Conservation (phyloP, 2,888 invertebrate genomes). For the Folsomia manolachei region DNA sequence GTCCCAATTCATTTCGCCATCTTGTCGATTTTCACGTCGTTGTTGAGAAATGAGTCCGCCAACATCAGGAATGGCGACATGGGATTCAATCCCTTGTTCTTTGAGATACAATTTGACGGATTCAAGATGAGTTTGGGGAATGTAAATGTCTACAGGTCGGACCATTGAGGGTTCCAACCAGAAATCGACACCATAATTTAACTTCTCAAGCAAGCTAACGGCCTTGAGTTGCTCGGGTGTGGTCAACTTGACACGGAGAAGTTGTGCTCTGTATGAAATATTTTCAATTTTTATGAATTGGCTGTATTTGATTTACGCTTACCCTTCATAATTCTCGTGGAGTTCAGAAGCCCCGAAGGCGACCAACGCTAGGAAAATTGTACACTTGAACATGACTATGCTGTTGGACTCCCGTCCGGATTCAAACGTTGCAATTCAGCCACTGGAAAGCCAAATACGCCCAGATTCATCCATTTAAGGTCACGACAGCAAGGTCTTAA, state of each 20-base stretch:
- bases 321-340: not conserved
- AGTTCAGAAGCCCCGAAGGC: not conserved
- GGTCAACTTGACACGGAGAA: constrained; percentile 56
- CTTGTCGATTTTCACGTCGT: constrained; percentile 16
- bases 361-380: not conserved
- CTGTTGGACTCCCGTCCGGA: not conserved
- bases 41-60: constrained; percentile 28
- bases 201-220: constrained; percentile 55
- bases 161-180: constrained; percentile 61
- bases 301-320: not conserved
- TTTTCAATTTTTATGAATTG: too few species aligned
- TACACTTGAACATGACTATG: not conserved
- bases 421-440: not conserved
- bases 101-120: constrained; percentile 25
- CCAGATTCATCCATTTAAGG: not conserved
- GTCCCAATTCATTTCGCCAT: constrained; percentile 37
- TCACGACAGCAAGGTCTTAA: not conserved
- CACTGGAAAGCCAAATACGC: too few species aligned
- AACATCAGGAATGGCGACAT: constrained; percentile 38
- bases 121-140: constrained; percentile 15
- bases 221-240: constrained; percentile 56
- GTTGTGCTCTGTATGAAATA: constrained; percentile 37
- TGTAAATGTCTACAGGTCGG: constrained; percentile 63
- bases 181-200: constrained; percentile 61
- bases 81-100: constrained; percentile 27